Percentiles rank a stretch among this genome's conserved stretches.
phyloP scores from a whole-genome alignment of 1,140 invertebrate genomes.

The Pseudoatta argentina region DNA sequence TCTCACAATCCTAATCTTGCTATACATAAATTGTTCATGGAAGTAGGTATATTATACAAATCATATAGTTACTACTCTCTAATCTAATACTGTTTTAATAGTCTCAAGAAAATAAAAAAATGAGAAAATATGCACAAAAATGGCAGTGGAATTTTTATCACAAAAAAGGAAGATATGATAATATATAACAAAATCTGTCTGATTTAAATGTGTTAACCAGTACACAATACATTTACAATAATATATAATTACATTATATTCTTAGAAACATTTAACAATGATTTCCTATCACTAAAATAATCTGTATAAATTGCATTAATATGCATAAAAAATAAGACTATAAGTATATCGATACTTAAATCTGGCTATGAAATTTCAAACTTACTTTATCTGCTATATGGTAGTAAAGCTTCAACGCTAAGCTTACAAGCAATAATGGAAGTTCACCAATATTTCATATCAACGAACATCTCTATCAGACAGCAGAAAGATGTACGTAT shows the following conservation, averaged over 20 bases:
- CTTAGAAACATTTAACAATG: slow-evolving; percentile 43
- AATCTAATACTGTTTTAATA: slow-evolving; percentile 46
- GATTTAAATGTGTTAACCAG: slow-evolving; percentile 5
- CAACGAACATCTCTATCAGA: slow-evolving; percentile 47
- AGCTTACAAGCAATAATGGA: slow-evolving; percentile 68
- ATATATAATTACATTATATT: slow-evolving; percentile 13
- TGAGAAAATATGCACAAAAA: slow-evolving; percentile 11
- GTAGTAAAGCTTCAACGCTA: slow-evolving; percentile 68
- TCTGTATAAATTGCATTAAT: slow-evolving; percentile 53
- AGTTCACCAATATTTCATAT: slow-evolving; percentile 48
- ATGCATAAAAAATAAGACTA: slow-evolving; percentile 43
- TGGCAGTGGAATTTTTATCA: slow-evolving; percentile 57
- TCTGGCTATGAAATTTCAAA: slow-evolving; percentile 72
- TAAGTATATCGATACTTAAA: slow-evolving; percentile 55
- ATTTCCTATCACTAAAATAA: slow-evolving; percentile 50
- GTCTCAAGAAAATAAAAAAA: slow-evolving; percentile 21
- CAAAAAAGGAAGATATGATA: slow-evolving; percentile 12
- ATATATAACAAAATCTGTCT: not conserved
- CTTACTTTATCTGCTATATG: slow-evolving; percentile 64
- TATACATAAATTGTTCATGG: slow-evolving; percentile 21
- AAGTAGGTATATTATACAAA: slow-evolving; percentile 21
- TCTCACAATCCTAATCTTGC: no score
- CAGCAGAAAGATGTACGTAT: slow-evolving; percentile 38
- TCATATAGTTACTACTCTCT: not conserved
- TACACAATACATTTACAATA: not conserved